Conservation (phyloP, 2,888 invertebrate species). For the Drosophila mulleri region DNA sequence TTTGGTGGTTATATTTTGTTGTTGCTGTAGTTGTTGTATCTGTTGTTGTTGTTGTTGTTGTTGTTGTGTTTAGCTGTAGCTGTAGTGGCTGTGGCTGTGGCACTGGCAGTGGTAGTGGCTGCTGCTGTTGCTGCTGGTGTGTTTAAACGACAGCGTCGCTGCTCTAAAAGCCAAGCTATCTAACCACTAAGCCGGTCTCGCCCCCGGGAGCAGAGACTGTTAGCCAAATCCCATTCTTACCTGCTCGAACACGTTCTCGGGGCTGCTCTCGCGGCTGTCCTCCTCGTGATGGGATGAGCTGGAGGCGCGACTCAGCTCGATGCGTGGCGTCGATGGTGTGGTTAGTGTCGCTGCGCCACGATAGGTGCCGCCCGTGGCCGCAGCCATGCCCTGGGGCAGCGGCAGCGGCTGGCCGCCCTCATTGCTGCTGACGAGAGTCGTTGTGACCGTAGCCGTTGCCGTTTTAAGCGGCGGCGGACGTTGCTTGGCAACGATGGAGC, state of each 20-base stretch:
- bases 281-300: slow-evolving; percentile 92
- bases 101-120: neutral
- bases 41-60: slow-evolving; percentile 12
- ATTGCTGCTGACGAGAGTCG: slow-evolving; percentile 74
- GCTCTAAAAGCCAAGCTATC: slow-evolving; percentile 53
- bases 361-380: slow-evolving; percentile 32
- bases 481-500: slow-evolving; percentile 64
- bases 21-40: slow-evolving; percentile 2
- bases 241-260: slow-evolving; percentile 92
- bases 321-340: slow-evolving; percentile 92
- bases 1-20: slow-evolving; percentile 5
- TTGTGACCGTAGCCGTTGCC: slow-evolving; percentile 67
- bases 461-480: slow-evolving; percentile 84
- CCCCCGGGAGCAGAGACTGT: neutral
- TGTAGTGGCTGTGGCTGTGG: slow-evolving; percentile 13
- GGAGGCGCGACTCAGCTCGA: slow-evolving; percentile 95
- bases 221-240: slow-evolving; percentile 81
- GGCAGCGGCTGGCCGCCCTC: slow-evolving; percentile 70
- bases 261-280: slow-evolving; percentile 93
- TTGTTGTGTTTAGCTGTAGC: slow-evolving; percentile 6
- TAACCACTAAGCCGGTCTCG: slow-evolving; percentile 26
- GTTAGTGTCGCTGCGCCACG: slow-evolving; percentile 81
- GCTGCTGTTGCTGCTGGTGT: slow-evolving; percentile 13
- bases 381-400: neutral
- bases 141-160: slow-evolving; percentile 18